Conservation (phyloP, 1,140 invertebrate species). For the Semibalanus balanoides region DNA sequence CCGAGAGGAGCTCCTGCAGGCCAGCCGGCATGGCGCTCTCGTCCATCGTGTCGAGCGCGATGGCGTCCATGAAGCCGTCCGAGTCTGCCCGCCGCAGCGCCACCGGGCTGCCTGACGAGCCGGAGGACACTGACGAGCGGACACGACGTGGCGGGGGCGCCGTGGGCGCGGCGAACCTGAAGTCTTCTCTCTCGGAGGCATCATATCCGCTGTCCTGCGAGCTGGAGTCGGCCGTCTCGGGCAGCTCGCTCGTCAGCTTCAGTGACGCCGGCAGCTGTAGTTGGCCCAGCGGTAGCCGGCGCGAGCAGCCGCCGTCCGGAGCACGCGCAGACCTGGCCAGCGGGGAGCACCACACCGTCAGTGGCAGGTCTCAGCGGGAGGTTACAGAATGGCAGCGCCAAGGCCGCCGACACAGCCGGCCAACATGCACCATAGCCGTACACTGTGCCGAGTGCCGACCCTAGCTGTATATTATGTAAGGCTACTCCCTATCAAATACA, state of each 20-base stretch:
- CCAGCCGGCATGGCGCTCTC: neutral
- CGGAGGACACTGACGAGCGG: neutral
- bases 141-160: neutral
- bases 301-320: neutral
- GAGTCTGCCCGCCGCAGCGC: neutral
- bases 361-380: too few species aligned
- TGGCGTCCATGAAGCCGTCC: neutral
- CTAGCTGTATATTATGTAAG: too few species aligned
- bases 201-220: neutral
- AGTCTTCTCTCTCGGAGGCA: neutral
- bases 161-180: constrained; percentile 3
- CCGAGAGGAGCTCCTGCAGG: neutral
- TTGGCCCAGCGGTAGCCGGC: neutral
- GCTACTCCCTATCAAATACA: too few species aligned
- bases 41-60: neutral
- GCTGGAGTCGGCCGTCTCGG: neutral
- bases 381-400: neutral
- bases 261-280: neutral
- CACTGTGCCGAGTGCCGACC: neutral
- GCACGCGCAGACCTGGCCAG: neutral
- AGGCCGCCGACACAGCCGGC: neutral
- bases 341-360: too few species aligned
- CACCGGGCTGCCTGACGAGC: neutral
- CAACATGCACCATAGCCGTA: neutral
- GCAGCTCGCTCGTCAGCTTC: neutral